Evolutionary conservation across 2,888 invertebrate species (phyloP).

Genomic region (Gnatocerus cornutus): DNA sequence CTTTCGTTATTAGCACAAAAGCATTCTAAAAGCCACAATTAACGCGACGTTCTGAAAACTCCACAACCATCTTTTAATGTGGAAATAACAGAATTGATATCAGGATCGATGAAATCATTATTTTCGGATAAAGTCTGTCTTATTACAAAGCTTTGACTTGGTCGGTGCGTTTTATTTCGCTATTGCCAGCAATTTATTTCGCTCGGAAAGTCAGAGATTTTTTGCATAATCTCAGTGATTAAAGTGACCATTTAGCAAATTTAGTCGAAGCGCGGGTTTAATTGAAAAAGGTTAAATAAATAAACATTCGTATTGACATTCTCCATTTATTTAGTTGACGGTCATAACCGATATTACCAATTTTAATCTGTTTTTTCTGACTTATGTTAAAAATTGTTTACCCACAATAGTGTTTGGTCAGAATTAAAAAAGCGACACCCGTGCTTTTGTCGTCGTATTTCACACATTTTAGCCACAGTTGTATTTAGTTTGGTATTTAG

Average conservation of each 20-base stretch:
- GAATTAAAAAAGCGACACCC: no score
- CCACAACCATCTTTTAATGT: conserved; percentile 13
- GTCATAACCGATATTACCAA: no score
- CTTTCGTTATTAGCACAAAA: conserved; percentile 26
- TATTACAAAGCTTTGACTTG: conserved; percentile 44
- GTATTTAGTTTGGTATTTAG: conserved; percentile 19
- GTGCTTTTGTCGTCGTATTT: no score
- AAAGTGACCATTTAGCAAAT: conserved; percentile 5
- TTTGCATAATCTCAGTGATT: conserved; percentile 30
- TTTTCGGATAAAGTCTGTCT: conserved; percentile 48
- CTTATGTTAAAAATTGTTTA: no score
- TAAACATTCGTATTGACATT: neutral
- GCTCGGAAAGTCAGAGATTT: conserved; percentile 25
- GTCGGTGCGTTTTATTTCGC: conserved; percentile 49
- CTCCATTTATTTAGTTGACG: neutral
- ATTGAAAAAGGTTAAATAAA: conserved; percentile 16
- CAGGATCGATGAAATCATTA: conserved; percentile 49
- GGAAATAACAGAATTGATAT: conserved; percentile 14
- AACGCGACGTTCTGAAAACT: neutral
- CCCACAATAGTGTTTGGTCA: no score
- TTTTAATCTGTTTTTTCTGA: no score
- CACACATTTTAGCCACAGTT: neutral
- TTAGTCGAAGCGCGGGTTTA: neutral
- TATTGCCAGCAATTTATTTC: conserved; percentile 51
- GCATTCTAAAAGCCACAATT: conserved; percentile 2